A percentile compares a stretch with the other conserved stretches of the same genome.
These are phyloP conservation scores for Drosophila ogumai DNA, from an alignment of 1,140 invertebrate species.

Conservation along the genomic window DNA sequence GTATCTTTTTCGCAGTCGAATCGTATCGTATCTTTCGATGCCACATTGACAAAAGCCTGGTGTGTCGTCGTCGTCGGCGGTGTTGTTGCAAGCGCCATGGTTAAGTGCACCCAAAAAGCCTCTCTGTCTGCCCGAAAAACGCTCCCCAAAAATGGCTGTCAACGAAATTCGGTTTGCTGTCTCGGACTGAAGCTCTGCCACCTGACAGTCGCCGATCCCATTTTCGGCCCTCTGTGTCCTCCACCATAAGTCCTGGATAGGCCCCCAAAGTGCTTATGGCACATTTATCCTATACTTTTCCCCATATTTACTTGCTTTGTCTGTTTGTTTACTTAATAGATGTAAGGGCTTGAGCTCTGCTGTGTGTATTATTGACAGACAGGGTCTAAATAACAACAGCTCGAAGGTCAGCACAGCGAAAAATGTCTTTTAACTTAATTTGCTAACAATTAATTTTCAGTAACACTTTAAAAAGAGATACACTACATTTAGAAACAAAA, in stretches of 20 bases:
- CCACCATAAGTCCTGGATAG: constrained; percentile 39
- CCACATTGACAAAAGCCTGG: constrained; percentile 39
- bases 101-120: constrained; percentile 47
- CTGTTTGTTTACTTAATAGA: constrained; percentile 70
- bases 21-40: constrained; percentile 41
- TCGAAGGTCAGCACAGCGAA: constrained; percentile 14
- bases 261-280: constrained; percentile 62
- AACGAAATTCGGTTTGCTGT: constrained; percentile 37
- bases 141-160: constrained; percentile 51
- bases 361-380: constrained; percentile 58
- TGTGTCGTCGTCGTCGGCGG: constrained; percentile 14
- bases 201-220: constrained; percentile 24
- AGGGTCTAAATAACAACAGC: constrained; percentile 38
- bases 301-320: constrained; percentile 36
- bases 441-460: not conserved
- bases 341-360: constrained; percentile 47
- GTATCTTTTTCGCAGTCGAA: constrained; percentile 54
- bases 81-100: constrained; percentile 44
- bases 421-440: not conserved
- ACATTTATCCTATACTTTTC: constrained; percentile 41
- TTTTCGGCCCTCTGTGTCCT: constrained; percentile 14
- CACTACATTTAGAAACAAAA: not conserved
- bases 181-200: constrained; percentile 7
- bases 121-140: not conserved
- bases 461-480: not conserved